Percentiles rank a stretch among this genome's conserved stretches.
These are phyloP conservation scores for Rhopalosiphum maidis DNA, from an alignment of 1,140 invertebrate species.

Conservation along the genomic window DNA sequence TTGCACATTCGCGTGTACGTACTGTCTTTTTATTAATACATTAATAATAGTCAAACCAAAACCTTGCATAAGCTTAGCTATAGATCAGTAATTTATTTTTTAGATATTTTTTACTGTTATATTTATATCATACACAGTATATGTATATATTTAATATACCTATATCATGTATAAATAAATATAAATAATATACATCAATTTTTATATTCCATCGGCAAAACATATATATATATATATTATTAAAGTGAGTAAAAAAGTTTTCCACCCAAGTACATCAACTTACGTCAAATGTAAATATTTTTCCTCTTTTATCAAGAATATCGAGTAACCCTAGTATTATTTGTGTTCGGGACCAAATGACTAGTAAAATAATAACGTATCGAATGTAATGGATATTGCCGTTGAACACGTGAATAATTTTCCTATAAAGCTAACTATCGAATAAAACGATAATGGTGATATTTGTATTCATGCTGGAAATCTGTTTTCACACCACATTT, in stretches of 20 bases:
- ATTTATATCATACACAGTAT: background rate
- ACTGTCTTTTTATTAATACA: background rate
- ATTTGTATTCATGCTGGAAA: conserved; percentile 37
- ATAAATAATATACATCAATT: too few relatives aligned
- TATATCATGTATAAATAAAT: background rate
- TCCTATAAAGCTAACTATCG: conserved; percentile 30
- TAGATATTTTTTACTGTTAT: background rate
- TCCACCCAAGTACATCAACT: background rate
- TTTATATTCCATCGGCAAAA: background rate
- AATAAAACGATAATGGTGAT: background rate
- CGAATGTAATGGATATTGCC: background rate
- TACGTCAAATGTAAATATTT: background rate
- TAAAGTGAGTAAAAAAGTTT: background rate
- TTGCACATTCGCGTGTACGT: background rate
- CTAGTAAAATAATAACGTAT: conserved; percentile 17
- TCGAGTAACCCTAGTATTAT: conserved; percentile 24
- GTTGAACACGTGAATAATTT: conserved; percentile 46
- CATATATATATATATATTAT: background rate
- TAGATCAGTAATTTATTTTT: background rate
- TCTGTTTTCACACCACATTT: conserved; percentile 23
- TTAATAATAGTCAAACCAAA: background rate
- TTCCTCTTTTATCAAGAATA: background rate
- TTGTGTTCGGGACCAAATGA: background rate
- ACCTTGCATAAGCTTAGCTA: background rate
- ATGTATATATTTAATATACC: background rate